A percentile compares a stretch with the other conserved stretches of the same genome.
Evolutionary conservation across 92 coral and sea anemone genomes (phyloP).

Genomic region (Micromussa lordhowensis): DNA sequence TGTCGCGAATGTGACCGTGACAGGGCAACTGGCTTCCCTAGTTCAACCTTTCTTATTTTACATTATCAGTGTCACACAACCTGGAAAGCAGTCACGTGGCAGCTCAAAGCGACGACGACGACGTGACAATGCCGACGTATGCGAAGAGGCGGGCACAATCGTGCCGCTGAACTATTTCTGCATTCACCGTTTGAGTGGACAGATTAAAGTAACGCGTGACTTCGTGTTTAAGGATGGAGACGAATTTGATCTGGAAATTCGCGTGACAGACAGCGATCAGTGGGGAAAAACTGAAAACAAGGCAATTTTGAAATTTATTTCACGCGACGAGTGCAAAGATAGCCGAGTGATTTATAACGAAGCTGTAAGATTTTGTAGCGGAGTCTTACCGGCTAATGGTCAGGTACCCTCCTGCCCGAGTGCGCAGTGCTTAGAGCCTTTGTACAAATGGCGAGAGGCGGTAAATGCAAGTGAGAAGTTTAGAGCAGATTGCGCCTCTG

Average conservation of each 20-base stretch:
- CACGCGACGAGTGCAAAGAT: conserved; percentile 23
- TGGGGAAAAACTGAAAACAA: conserved; percentile 35
- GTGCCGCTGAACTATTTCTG: conserved; percentile 35
- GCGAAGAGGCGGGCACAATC: conserved; percentile 14
- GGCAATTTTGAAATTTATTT: conserved; percentile 9
- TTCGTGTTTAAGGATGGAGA: conserved; percentile 35
- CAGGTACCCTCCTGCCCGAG: neutral
- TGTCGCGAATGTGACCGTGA: conserved; percentile 44
- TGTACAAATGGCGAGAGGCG: conserved; percentile 23
- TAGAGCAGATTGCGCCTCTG: conserved; percentile 3
- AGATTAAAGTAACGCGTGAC: conserved; percentile 24
- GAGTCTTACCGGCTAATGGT: neutral
- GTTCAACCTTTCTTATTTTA: conserved; percentile 41
- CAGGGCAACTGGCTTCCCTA: neutral
- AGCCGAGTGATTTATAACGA: conserved; percentile 17
- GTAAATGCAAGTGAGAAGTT: conserved; percentile 3
- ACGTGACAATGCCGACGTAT: conserved; percentile 17
- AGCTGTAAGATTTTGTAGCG: conserved; percentile 13
- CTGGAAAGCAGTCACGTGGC: conserved; percentile 8
- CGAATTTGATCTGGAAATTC: conserved; percentile 28
- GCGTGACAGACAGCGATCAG: conserved; percentile 45
- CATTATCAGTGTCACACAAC: conserved; percentile 20
- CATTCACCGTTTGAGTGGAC: conserved; percentile 36
- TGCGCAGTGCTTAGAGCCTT: conserved; percentile 15
- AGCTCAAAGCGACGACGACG: conserved; percentile 8